Evolutionary conservation across 1,140 invertebrate species (phyloP).

Genomic region (Zaprionus ornatus): DNA sequence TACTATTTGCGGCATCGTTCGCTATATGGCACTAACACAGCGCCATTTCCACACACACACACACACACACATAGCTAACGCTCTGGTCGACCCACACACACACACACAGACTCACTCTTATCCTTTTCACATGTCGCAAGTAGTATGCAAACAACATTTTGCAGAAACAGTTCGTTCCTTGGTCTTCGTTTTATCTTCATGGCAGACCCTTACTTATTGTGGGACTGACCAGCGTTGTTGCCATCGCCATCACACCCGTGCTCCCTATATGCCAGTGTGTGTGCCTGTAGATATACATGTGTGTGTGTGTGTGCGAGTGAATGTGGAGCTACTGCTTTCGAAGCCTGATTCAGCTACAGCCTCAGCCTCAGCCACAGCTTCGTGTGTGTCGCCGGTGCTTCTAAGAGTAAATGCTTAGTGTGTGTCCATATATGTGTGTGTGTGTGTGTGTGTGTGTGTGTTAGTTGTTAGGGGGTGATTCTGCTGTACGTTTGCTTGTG

Average conservation of each 20-base stretch:
- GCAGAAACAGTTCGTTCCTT: constrained; percentile 83
- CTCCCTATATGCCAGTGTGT: constrained; percentile 19
- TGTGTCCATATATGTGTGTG: constrained; percentile 14
- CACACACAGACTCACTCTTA: constrained; percentile 59
- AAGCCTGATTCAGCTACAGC: constrained; percentile 76
- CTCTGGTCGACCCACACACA: constrained; percentile 8
- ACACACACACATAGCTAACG: constrained; percentile 4
- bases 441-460: constrained; percentile 39
- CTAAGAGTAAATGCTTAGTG: constrained; percentile 59
- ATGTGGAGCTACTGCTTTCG: constrained; percentile 57
- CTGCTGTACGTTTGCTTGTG: constrained; percentile 60
- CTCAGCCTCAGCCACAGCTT: constrained; percentile 55
- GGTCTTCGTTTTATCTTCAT: constrained; percentile 84
- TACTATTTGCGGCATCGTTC: constrained; percentile 74
- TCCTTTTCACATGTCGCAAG: constrained; percentile 83
- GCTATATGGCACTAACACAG: constrained; percentile 67
- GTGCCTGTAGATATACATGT: constrained; percentile 26
- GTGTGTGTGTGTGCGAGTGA: constrained; percentile 33
- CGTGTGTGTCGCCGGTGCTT: constrained; percentile 63
- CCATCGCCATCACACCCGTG: constrained; percentile 47
- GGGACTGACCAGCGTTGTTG: constrained; percentile 70
- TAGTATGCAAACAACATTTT: constrained; percentile 84
- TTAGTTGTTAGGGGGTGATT: constrained; percentile 65
- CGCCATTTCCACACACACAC: constrained; percentile 23
- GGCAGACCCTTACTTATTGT: constrained; percentile 83